A percentile compares a stretch with the other conserved stretches of the same genome.
phyloP scores from a whole-genome alignment of 2,797 vertebrate species.

The Synanceia verrucosa region DNA sequence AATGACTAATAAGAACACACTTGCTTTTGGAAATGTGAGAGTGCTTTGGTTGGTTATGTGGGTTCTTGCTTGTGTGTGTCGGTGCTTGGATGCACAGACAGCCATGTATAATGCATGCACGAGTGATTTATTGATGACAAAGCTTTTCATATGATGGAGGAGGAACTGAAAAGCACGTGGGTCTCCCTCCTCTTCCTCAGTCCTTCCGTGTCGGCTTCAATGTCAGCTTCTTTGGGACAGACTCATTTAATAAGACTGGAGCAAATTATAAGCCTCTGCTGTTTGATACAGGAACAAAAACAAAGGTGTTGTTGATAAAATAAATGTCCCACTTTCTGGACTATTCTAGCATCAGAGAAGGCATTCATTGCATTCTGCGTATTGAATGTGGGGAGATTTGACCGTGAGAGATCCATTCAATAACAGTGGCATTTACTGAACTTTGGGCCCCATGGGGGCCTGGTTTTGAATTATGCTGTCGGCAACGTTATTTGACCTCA shows the following conservation, averaged over 20 bases:
- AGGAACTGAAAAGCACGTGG: constrained; percentile 71
- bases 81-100: constrained; percentile 64
- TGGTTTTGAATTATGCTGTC: constrained; percentile 79
- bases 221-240: constrained; percentile 31
- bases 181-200: constrained; percentile 20
- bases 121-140: constrained; percentile 83
- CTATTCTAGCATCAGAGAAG: neutral
- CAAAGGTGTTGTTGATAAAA: neutral
- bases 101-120: constrained; percentile 79
- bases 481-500: constrained; percentile 75
- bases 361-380: constrained; percentile 19
- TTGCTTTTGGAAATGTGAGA: constrained; percentile 12
- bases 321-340: neutral
- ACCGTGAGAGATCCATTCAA: constrained; percentile 65
- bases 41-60: constrained; percentile 31
- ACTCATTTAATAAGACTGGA: neutral
- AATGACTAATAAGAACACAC: constrained; percentile 4
- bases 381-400: constrained; percentile 54
- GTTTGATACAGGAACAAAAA: neutral
- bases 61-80: constrained; percentile 3
- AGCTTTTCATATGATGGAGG: constrained; percentile 77
- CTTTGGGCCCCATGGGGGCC: constrained; percentile 66
- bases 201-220: constrained; percentile 38
- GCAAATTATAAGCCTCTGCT: neutral
- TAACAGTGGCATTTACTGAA: constrained; percentile 72